Conservation (phyloP, 2,113 vertebrate species). For the Triplophysa rosa region DNA sequence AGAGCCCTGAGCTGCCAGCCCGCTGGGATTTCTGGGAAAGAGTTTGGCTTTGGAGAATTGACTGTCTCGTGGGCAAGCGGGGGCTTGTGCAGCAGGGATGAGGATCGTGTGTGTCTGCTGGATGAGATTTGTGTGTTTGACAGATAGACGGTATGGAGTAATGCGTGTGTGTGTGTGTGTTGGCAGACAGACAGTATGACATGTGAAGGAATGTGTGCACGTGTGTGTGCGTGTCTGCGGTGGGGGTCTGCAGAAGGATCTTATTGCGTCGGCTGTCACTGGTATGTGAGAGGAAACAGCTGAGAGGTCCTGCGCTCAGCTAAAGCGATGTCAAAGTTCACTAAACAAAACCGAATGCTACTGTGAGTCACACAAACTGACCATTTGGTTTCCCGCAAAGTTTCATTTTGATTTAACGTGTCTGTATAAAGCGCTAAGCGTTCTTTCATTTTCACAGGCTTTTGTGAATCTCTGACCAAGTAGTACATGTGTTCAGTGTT, state of each 20-base stretch:
- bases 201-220: slow-evolving; percentile 27
- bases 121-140: slow-evolving; percentile 4
- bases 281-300: slow-evolving; percentile 45
- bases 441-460: not conserved
- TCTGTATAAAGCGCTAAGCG: not conserved
- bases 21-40: not conserved
- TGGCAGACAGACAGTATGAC: slow-evolving; percentile 27
- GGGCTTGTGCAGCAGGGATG: slow-evolving; percentile 12
- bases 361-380: slow-evolving; percentile 6
- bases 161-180: not conserved
- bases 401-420: not conserved
- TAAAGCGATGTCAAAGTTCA: slow-evolving; percentile 6
- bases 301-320: slow-evolving; percentile 17
- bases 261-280: slow-evolving; percentile 41
- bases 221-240: slow-evolving; percentile 34
- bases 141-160: not conserved
- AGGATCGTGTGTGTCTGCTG: not conserved
- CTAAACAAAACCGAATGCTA: slow-evolving; percentile 4
- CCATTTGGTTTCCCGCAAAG: not conserved
- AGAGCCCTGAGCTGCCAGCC: slow-evolving; percentile 11
- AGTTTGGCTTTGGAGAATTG: not conserved
- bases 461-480: not conserved
- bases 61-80: slow-evolving; percentile 11
- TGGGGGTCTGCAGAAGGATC: slow-evolving; percentile 29
- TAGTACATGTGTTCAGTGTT: no score